Percentiles rank a stretch among this genome's conserved stretches.
phyloP scores from a whole-genome alignment of 2,113 vertebrate species.

The Catharus fuscescens region DNA sequence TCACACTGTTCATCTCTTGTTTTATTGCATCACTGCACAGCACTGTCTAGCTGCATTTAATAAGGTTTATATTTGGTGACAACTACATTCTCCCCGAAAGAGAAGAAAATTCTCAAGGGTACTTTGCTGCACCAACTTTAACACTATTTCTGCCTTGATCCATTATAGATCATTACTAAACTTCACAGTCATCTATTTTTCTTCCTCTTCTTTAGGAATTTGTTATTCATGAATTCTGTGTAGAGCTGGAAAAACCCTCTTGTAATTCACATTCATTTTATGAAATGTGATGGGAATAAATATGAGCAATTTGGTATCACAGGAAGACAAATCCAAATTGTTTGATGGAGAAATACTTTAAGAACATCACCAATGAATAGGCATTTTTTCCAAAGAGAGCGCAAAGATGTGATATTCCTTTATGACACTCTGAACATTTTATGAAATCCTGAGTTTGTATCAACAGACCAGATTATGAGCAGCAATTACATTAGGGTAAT shows the following conservation, averaged over 20 bases:
- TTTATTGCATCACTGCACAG: neutral
- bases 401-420: neutral
- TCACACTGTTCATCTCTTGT: neutral
- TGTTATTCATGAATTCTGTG: neutral
- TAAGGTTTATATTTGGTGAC: neutral
- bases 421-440: neutral
- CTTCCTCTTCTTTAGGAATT: neutral
- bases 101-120: neutral
- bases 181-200: neutral
- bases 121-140: neutral
- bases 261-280: neutral
- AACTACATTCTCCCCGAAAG: neutral
- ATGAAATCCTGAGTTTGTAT: neutral
- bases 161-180: neutral
- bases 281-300: neutral
- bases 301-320: neutral
- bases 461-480: neutral
- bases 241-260: neutral
- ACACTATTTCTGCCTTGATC: neutral
- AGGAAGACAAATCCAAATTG: neutral
- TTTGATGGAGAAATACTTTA: neutral
- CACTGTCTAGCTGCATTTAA: neutral
- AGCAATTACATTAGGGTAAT: conserved; percentile 24
- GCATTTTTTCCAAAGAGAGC: neutral
- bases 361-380: neutral